These are phyloP conservation scores for Manis crassicaudata DNA, from an alignment of 2,797 vertebrate species.

Conservation along the genomic window DNA sequence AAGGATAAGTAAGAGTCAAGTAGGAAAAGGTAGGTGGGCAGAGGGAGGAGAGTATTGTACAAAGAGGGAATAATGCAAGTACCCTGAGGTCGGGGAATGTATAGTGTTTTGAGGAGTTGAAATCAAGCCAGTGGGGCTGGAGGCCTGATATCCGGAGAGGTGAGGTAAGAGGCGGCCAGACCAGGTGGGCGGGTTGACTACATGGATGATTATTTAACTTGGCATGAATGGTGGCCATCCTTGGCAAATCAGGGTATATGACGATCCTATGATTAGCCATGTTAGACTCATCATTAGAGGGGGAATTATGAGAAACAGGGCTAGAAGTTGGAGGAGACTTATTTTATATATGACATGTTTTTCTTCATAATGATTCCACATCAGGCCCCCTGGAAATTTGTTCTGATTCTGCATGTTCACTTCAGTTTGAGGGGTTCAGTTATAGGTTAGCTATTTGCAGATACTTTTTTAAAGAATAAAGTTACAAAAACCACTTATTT, in stretches of 20 bases:
- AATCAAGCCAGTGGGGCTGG: not conserved
- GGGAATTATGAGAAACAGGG: not conserved
- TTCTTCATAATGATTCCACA: not conserved
- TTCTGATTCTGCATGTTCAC: not conserved
- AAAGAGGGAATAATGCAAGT: not conserved
- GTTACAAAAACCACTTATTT: constrained; percentile 22
- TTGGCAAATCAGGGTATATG: not conserved
- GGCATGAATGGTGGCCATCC: not conserved
- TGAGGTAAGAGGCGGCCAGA: not conserved
- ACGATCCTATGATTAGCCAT: not conserved
- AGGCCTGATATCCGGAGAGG: not conserved
- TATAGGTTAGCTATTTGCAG: not conserved
- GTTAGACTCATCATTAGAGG: not conserved
- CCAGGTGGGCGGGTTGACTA: not conserved
- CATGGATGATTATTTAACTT: not conserved
- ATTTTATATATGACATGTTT: not conserved
- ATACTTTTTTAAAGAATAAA: not conserved
- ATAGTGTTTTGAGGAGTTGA: not conserved
- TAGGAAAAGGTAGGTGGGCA: not conserved
- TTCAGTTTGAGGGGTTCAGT: not conserved
- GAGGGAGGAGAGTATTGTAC: not conserved
- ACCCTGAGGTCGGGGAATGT: not conserved
- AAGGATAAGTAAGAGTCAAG: not conserved
- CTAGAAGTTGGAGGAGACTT: not conserved
- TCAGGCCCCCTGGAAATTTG: not conserved